Conservation (phyloP, 1,140 invertebrate species). For the Metopolophium dirhodum region DNA sequence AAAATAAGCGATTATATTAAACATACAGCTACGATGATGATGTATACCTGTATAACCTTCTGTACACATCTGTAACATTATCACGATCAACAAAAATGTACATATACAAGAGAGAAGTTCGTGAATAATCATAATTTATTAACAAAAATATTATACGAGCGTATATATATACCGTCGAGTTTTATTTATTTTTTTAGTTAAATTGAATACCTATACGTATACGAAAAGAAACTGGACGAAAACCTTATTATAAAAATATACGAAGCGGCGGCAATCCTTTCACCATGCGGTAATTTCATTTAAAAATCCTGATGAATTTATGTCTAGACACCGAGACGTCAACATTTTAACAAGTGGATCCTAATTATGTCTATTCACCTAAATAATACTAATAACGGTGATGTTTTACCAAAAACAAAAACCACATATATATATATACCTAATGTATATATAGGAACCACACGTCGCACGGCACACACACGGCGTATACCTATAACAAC, state of each 20-base stretch:
- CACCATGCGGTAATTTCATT: constrained; percentile 37
- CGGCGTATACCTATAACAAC: background rate
- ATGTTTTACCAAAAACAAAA: constrained; percentile 43
- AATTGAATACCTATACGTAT: background rate
- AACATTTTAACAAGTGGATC: constrained; percentile 49
- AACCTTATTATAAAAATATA: constrained; percentile 48
- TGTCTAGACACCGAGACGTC: constrained; percentile 45
- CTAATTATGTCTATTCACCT: constrained; percentile 47
- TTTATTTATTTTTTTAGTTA: constrained; percentile 8
- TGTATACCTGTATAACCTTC: background rate
- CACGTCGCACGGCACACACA: background rate
- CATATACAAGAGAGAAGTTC: background rate
- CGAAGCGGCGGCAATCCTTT: constrained; percentile 34
- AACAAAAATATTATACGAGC: background rate
- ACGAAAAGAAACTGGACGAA: background rate
- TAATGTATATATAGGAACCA: background rate
- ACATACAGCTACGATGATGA: background rate
- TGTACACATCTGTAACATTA: background rate
- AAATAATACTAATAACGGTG: constrained; percentile 28
- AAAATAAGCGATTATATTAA: background rate
- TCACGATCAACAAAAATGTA: background rate
- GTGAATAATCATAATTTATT: constrained; percentile 27
- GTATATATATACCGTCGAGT: background rate
- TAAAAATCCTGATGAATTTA: constrained; percentile 43
- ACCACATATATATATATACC: background rate